These are phyloP conservation scores for Murina feae DNA, from an alignment of 2,113 vertebrate species.

Conservation along the genomic window DNA sequence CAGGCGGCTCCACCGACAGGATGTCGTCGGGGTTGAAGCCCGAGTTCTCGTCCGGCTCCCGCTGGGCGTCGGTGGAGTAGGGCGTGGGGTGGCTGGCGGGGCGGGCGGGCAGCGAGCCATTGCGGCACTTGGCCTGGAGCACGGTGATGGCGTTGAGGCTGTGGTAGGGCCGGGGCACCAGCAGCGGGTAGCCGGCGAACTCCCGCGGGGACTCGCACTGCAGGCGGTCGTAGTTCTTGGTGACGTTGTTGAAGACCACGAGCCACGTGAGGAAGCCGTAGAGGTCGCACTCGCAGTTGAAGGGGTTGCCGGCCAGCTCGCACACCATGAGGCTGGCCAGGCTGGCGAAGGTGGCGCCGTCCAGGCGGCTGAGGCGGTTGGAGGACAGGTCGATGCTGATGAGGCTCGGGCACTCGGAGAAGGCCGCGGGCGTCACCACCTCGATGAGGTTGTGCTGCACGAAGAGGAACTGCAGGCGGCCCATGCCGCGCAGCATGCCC, in stretches of 20 bases:
- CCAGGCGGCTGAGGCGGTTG: conserved; percentile 93
- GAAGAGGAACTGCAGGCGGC: conserved; percentile 95
- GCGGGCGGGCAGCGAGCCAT: conserved; percentile 86
- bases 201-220: conserved; percentile 94
- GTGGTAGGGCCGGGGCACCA: conserved; percentile 90
- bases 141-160: conserved; percentile 92
- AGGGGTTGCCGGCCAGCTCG: conserved; percentile 95
- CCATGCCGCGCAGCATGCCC: conserved; percentile 94
- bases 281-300: conserved; percentile 96
- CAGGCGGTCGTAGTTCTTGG: conserved; percentile 95
- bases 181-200: conserved; percentile 90
- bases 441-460: conserved; percentile 98
- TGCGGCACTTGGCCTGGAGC: conserved; percentile 90
- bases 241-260: conserved; percentile 95
- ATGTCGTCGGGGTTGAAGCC: conserved; percentile 88
- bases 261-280: conserved; percentile 95
- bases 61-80: conserved; percentile 83
- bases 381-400: conserved; percentile 97
- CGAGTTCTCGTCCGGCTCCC: conserved; percentile 88
- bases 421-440: conserved; percentile 92
- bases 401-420: conserved; percentile 95
- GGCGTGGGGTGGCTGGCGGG: conserved; percentile 88
- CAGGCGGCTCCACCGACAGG: conserved; percentile 88
- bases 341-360: conserved; percentile 90
- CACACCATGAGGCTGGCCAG: conserved; percentile 92